Evolutionary conservation across 2,888 invertebrate species (phyloP).

Genomic region (Luperina nickerlii): DNA sequence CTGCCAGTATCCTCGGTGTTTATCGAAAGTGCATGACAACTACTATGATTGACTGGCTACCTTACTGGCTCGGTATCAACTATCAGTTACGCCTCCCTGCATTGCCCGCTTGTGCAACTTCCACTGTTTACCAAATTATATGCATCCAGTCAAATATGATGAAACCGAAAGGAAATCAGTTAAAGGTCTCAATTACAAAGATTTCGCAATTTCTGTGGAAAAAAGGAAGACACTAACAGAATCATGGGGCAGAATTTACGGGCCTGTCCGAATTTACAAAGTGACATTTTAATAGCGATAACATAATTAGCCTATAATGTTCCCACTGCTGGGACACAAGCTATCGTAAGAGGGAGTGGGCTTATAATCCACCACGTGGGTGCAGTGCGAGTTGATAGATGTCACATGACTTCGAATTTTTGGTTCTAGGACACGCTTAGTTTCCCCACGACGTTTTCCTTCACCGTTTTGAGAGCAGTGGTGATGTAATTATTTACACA

Average conservation of each 20-base stretch:
- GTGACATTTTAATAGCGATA: background rate
- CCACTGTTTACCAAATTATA: slow-evolving; percentile 42
- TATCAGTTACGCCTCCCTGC: slow-evolving; percentile 75
- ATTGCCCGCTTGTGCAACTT: slow-evolving; percentile 63
- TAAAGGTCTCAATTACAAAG: background rate
- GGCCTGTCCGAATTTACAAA: no score
- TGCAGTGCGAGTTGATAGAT: no score
- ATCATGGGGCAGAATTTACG: background rate
- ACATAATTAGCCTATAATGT: no score
- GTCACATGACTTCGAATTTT: no score
- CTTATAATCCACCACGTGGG: no score
- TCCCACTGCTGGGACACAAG: no score
- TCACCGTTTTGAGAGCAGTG: no score
- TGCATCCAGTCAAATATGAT: slow-evolving; percentile 13
- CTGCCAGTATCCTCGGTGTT: slow-evolving; percentile 47
- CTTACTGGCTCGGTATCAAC: slow-evolving; percentile 51
- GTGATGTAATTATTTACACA: no score
- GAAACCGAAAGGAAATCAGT: slow-evolving; percentile 38
- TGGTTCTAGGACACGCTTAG: no score
- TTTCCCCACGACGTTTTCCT: no score
- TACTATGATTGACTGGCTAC: slow-evolving; percentile 66
- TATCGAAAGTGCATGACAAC: slow-evolving; percentile 57
- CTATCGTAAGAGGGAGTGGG: no score
- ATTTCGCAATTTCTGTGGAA: slow-evolving; percentile 4
- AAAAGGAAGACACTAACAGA: no score